Evolutionary conservation across 2,113 vertebrate genomes (phyloP), one percentile per base, ranked within the genome.

Genomic region (Thalassarche chlororhynchos): DNA sequence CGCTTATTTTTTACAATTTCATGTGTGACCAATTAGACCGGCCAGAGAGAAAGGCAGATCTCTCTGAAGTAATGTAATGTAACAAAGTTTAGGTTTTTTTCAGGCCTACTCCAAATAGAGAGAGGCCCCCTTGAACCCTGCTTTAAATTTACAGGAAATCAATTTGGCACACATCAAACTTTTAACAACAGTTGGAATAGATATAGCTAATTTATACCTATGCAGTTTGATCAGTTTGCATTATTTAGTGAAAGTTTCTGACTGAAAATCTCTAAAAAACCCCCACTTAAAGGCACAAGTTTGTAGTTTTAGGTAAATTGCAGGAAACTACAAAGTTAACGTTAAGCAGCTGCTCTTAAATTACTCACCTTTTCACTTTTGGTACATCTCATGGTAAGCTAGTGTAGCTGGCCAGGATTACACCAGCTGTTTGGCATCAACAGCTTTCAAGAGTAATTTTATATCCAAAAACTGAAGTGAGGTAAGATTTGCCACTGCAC

Each of bases 11-110:
- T 66, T 36, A 61, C 40, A 25, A 5, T 32, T 49, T 14, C 4
- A 3, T 0, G 1, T 26, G 5, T 20, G 10, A 24, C n/a, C 46
- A n/a, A 17, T 34, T 12, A 9, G n/a, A 34, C 16, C 5, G 3
- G 54, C 46, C n/a, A 44, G 14, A 49, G 66, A 36, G 18, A 5
- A 58, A 52, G 54, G 14, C 46, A 32, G 31, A 54, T 25, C 29
- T 36, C 61, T 60, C 58, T 28, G 21, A 72, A 40, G 23, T 24
- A n/a, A 47, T 2, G 23, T 24, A n/a, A 47, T 2, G 8, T 17
- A 49, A n/a, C 12, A 26, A 31, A 26, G 21, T 40, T 64, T 7
- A 46, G 28, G 34, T n/a, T 84, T n/a, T 20, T 70, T 29, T 44
- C 49, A 70, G 29, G 17, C 47, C 42, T 57, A 12, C 36, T 51